Base-by-base conservation (phyloP, 2,113 vertebrate genomes). In the Pteronura brasiliensis region DNA sequence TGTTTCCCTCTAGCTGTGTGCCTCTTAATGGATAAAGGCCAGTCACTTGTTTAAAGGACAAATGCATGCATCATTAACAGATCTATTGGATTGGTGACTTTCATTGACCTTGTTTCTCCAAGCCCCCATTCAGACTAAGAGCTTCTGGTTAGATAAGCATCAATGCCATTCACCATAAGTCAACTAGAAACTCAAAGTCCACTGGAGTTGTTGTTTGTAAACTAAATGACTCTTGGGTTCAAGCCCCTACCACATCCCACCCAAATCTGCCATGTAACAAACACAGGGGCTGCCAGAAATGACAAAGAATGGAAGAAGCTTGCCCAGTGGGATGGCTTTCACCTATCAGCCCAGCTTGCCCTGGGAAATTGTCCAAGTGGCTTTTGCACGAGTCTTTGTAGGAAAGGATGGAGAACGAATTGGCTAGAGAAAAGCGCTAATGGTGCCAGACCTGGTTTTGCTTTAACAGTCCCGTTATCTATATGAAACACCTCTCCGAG, bases 401-500 rank as follows among this genome's bases (percentile, higher is more conserved):
- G 83, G 74, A 42, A 71, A 92, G 49, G 21, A 81, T 36, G 11
- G 85, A 71, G 47, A 55, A 65, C 59, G 27, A 93, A 42, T 87
- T 80, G 85, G 79, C 59, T 47, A 82, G 11, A 93, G 92, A 90
- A 97, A 94, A 93, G 25, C 65, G 15, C 8, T 55, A 31, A 42
- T 7, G 2, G 59, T 94, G 83, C 63, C 81, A 71, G 31, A 18
- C 74, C 36, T 29, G 47, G 12, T 14, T 96, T 96, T 82, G 23
- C 42, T 83, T 59, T 85, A 69, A 20, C 21, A 67, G 39, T 47
- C 6, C 34, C 76, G 29, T 81, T 65, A 49, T 97, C n/a, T 27
- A 1, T 57, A 39, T 95, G 93, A 91, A 97, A 96, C 89, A 63
- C 42, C 95, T 97, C 95, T 69, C 25, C 20, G 1, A 72, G 72